phyloP scores from a whole-genome alignment of 2,888 invertebrate species.

The Nemotelus nigrinus region DNA sequence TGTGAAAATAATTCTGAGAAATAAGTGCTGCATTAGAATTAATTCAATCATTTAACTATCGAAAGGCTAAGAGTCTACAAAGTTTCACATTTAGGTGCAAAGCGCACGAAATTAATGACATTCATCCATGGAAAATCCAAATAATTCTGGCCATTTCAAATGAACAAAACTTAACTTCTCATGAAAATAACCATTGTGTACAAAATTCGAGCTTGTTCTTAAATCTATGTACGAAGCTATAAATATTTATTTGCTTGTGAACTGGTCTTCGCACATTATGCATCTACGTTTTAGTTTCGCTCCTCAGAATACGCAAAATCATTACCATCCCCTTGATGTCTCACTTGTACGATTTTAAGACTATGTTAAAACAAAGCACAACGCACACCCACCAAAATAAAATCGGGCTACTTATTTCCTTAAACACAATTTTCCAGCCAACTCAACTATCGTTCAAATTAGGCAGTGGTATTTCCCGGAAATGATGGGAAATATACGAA shows the following conservation, averaged over 20 bases:
- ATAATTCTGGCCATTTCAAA: not conserved
- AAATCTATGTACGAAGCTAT: too few species aligned
- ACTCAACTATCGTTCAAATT: constrained; percentile 5
- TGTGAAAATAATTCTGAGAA: too few species aligned
- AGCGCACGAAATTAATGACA: not conserved
- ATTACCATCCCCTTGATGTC: not conserved
- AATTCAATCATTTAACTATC: too few species aligned
- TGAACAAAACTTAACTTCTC: constrained; percentile 5
- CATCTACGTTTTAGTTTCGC: not conserved
- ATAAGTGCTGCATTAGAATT: too few species aligned
- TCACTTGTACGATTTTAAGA: not conserved
- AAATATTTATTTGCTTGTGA: too few species aligned
- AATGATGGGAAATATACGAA: constrained; percentile 2
- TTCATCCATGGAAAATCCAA: not conserved
- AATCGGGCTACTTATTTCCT: constrained; percentile 42
- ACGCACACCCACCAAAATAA: not conserved
- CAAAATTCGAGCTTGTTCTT: too few species aligned
- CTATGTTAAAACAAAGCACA: not conserved
- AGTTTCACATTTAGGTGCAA: not conserved
- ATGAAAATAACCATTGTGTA: not conserved
- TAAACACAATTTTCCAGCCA: constrained; percentile 46
- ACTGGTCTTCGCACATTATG: not conserved
- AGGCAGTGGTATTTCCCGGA: not conserved
- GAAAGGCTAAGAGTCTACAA: too few species aligned
- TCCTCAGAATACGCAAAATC: not conserved